phyloP scores from a whole-genome alignment of 2,113 vertebrate genomes.

The Paradisaea rubra region DNA sequence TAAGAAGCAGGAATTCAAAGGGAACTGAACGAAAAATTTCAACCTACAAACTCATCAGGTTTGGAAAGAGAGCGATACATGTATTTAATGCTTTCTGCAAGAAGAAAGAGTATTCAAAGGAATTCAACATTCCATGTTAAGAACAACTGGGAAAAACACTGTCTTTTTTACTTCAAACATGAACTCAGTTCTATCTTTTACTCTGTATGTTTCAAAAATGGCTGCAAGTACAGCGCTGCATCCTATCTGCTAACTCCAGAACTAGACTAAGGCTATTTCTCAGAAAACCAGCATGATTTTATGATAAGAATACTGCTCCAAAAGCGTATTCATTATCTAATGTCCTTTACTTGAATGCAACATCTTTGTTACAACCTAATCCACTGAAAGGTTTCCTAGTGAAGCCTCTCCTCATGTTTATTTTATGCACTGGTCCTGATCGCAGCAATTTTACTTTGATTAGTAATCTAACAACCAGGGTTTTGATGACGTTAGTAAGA shows the following conservation, averaged over 20 bases:
- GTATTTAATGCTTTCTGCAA: neutral
- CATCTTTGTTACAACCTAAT: slow-evolving; percentile 15
- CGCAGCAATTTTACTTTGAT: slow-evolving; percentile 41
- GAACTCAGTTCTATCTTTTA: neutral
- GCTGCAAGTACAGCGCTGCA: neutral
- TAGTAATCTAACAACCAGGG: slow-evolving; percentile 48
- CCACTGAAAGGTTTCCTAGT: slow-evolving; percentile 40
- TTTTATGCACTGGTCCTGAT: slow-evolving; percentile 33
- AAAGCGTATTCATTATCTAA: neutral
- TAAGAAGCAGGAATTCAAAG: neutral
- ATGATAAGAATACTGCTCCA: neutral
- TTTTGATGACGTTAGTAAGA: slow-evolving; percentile 46
- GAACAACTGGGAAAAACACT: neutral
- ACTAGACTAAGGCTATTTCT: neutral
- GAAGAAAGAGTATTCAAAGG: neutral
- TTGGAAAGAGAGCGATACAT: neutral
- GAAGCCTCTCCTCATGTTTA: slow-evolving; percentile 36
- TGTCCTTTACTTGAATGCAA: neutral
- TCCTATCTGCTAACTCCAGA: neutral
- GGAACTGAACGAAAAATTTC: neutral
- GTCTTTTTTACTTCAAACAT: neutral
- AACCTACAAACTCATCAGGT: neutral
- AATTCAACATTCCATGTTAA: neutral
- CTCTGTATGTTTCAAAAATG: neutral
- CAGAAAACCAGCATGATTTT: neutral